Percentiles rank a stretch among this genome's conserved stretches.
phyloP scores from a whole-genome alignment of 2,113 vertebrate species.

The Globicephala melas region DNA sequence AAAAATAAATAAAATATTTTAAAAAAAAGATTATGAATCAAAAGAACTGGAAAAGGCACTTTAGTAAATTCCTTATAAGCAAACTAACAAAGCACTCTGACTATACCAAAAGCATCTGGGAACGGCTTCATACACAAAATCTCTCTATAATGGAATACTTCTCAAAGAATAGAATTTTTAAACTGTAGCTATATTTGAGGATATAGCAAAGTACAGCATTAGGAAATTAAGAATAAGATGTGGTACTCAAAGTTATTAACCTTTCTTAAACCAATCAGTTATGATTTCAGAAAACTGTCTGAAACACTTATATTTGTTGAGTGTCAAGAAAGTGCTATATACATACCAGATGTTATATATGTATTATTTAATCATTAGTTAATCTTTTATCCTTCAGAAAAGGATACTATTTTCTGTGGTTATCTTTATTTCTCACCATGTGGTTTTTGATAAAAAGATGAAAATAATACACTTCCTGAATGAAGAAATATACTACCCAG shows the following conservation, averaged over 20 bases:
- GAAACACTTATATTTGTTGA: constrained; percentile 10
- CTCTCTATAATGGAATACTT: not conserved
- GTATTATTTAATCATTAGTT: not conserved
- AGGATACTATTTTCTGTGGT: not conserved
- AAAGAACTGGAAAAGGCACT: not conserved
- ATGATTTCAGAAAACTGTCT: not conserved
- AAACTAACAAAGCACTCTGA: not conserved
- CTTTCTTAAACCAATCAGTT: not conserved
- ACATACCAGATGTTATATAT: not conserved
- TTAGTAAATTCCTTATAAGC: constrained; percentile 24
- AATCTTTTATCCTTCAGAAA: constrained; percentile 7
- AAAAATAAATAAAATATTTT: too few relatives aligned
- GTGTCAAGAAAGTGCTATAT: not conserved
- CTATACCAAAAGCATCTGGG: not conserved
- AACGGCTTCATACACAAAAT: constrained; percentile 20
- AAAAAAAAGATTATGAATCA: not conserved
- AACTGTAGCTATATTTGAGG: constrained; percentile 1
- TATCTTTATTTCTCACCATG: constrained; percentile 15
- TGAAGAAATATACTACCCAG: not conserved
- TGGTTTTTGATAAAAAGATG: constrained; percentile 5
- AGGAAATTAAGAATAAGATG: not conserved
- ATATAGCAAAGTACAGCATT: not conserved
- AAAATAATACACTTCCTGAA: constrained; percentile 1
- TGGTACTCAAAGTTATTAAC: not conserved
- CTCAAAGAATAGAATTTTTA: not conserved